A percentile compares a stretch with the other conserved stretches of the same genome.
phyloP scores from a whole-genome alignment of 2,113 vertebrate species.

The Brevimyrus niger region DNA sequence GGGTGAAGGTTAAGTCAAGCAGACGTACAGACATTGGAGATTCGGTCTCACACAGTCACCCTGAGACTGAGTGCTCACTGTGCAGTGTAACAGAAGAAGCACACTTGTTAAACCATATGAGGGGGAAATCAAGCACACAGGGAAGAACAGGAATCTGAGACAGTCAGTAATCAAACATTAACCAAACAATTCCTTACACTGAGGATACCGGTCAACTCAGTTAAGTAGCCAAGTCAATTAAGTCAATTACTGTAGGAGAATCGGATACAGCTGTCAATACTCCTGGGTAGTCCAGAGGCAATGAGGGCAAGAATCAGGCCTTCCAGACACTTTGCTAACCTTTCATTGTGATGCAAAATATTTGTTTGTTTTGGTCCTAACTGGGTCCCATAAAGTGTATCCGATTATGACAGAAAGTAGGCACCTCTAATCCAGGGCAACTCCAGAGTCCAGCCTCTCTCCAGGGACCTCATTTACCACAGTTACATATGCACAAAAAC shows the following conservation, averaged over 20 bases:
- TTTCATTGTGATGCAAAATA: neutral
- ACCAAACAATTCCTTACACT: neutral
- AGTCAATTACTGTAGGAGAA: neutral
- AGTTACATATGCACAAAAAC: neutral
- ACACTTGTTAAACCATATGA: neutral
- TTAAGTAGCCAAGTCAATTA: neutral
- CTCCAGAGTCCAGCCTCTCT: neutral
- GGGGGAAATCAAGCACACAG: neutral
- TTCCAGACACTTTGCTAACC: neutral
- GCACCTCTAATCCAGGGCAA: neutral
- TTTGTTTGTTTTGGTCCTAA: too few relatives aligned
- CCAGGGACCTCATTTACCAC: neutral
- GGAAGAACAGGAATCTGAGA: neutral
- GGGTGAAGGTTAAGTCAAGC: too few relatives aligned
- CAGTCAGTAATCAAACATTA: neutral
- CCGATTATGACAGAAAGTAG: neutral
- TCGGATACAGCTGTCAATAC: neutral
- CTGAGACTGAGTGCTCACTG: neutral
- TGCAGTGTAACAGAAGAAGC: neutral
- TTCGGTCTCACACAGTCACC: neutral
- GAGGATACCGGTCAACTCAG: neutral
- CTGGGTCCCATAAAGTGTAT: conserved; percentile 6
- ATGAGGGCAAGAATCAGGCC: neutral
- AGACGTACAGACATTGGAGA: neutral
- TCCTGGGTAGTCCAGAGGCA: neutral